Base-by-base conservation (phyloP, 2,113 vertebrate species). In the Phylloscopus trochilus region DNA sequence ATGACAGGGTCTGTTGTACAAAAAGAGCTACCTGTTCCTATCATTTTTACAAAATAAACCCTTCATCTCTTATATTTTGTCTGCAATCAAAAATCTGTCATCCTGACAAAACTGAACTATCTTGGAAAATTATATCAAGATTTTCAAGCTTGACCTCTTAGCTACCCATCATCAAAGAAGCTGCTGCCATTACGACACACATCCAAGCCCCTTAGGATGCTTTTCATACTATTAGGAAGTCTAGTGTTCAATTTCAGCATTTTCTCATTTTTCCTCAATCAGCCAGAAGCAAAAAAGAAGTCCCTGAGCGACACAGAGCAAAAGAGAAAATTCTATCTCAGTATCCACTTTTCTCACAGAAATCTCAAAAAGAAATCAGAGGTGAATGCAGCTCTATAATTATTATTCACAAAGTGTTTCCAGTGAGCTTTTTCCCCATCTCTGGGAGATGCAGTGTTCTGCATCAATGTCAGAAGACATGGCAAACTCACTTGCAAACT, bases 181-280 rank as follows among this genome's bases (percentile, higher is more conserved):
- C 13, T 1, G 4, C 41, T 66, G 63, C 74, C 62, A 53, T 69
- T 73, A 49, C 4, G 28, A 64, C 41, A 51, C 14, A 56, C 39
- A 73, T 68, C 41, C 43, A 62, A 47, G 22, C 47, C 89, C 86
- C 89, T 59, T 11, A 47, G 51, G 68, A 92, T 31, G 69, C 15
- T 89, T 68, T 93, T 82, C 77, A 68, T 43, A 72, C 68, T 77
- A 43, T 43, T 44, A 86, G 64, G 83, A 94, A 92, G 37, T 63
- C 77, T 55, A 37, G 60, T 60, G 64, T 23, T 90, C 16, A 6
- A 68, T 82, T 67, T 68, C 56, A 94, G 83, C 56, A 41, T 89
- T 89, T 89, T 93, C 80, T 95, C 87, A 92, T 93, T 96, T 94
- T 93, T 68, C 64, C 49, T 94, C 92, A 49, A 56, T 60, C 83